Evolutionary conservation across 2,113 vertebrate genomes (phyloP).

Genomic region (Cebidichthys violaceus): DNA sequence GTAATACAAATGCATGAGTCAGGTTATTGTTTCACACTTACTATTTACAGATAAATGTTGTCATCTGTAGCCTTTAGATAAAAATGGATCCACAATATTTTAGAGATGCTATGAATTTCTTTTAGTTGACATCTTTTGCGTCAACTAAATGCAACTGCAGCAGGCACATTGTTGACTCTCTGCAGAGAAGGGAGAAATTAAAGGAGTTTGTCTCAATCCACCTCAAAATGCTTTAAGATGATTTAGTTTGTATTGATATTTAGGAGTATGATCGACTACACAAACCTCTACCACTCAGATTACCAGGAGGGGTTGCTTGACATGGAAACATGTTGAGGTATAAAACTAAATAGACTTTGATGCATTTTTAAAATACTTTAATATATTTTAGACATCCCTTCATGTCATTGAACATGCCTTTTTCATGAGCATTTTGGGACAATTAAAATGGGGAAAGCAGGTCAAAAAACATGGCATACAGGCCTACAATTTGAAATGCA

Average conservation of each 20-base stretch:
- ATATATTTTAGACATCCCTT: background rate
- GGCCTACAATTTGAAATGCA: background rate
- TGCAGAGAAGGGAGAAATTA: background rate
- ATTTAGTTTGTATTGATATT: background rate
- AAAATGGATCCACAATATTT: conserved; percentile 1
- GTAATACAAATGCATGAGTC: background rate
- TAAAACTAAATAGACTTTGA: background rate
- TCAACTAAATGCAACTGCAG: background rate
- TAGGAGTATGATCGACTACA: background rate
- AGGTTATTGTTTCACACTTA: conserved; percentile 1
- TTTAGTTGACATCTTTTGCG: conserved; percentile 1
- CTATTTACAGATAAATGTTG: background rate
- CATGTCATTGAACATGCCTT: background rate
- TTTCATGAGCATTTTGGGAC: background rate
- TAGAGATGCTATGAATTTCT: background rate
- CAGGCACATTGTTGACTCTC: background rate
- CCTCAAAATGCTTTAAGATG: conserved; percentile 12
- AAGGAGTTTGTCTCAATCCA: background rate
- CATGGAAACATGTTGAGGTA: conserved; percentile 2
- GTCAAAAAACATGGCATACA: background rate
- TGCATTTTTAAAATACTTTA: background rate
- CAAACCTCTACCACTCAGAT: background rate
- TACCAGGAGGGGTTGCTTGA: background rate
- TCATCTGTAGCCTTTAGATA: background rate
- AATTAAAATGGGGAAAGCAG: background rate